These are phyloP conservation scores for Opisthocomus hoazin DNA, from an alignment of 2,113 vertebrate genomes.

Conservation along the genomic window DNA sequence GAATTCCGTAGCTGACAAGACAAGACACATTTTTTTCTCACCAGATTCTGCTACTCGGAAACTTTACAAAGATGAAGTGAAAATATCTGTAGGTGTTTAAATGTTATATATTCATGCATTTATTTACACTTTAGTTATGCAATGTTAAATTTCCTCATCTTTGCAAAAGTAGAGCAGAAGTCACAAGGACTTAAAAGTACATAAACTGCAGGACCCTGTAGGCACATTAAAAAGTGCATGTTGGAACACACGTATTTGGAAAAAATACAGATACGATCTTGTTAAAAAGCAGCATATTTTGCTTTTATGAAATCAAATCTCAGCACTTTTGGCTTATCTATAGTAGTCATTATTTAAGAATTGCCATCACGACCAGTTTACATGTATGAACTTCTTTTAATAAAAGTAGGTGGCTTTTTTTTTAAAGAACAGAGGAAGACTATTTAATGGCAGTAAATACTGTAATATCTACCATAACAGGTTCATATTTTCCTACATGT, in stretches of 20 bases:
- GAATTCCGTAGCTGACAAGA: conserved; percentile 40
- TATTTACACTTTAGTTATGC: conserved; percentile 63
- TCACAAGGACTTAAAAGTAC: conserved; percentile 49
- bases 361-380: not conserved
- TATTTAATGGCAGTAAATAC: not conserved
- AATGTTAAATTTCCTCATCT: conserved; percentile 60
- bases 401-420: not conserved
- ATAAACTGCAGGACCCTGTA: not conserved
- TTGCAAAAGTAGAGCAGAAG: conserved; percentile 62
- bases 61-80: conserved; percentile 62
- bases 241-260: not conserved
- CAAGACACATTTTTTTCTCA: conserved; percentile 56
- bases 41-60: conserved; percentile 59
- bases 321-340: not conserved
- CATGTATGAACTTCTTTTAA: not conserved
- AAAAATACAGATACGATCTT: not conserved
- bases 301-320: not conserved
- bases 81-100: conserved; percentile 64
- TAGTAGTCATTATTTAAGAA: not conserved
- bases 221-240: not conserved
- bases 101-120: conserved; percentile 56
- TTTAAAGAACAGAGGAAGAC: not conserved
- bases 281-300: not conserved
- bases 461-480: not conserved
- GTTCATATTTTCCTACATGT: not conserved